phyloP scores from a whole-genome alignment of 2,888 invertebrate genomes.

The Mycalesis mineus region DNA sequence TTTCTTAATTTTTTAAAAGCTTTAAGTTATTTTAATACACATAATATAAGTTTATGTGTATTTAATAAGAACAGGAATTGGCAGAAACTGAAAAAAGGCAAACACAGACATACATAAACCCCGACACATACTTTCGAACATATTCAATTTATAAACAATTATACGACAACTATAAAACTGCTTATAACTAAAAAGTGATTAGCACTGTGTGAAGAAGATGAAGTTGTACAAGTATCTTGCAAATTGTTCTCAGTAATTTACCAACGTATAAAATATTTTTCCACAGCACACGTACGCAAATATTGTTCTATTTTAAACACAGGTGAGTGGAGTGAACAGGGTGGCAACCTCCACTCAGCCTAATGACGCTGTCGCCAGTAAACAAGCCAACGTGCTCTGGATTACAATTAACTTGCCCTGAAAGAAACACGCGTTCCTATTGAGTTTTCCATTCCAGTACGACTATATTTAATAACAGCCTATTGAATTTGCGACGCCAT shows the following conservation, averaged over 20 bases:
- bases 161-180: too few species aligned
- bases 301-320: constrained; percentile 16
- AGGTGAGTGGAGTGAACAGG: constrained; percentile 22
- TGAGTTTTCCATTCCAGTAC: constrained; percentile 33
- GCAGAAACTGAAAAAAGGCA: too few species aligned
- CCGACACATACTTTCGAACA: too few species aligned
- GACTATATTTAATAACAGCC: background rate
- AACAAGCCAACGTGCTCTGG: constrained; percentile 62
- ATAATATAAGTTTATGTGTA: too few species aligned
- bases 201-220: too few species aligned
- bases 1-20: too few species aligned
- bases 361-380: constrained; percentile 64
- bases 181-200: too few species aligned
- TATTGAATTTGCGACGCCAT: background rate
- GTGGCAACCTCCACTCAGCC: constrained; percentile 36
- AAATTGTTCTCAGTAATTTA: background rate
- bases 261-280: background rate
- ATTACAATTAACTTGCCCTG: constrained; percentile 57
- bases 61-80: too few species aligned
- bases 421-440: constrained; percentile 53
- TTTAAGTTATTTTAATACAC: too few species aligned
- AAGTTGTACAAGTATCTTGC: background rate
- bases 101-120: too few species aligned
- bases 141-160: too few species aligned
- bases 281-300: background rate